Conservation (phyloP, 2,113 vertebrate genomes). For the Ptilorrhoa leucosticta region DNA sequence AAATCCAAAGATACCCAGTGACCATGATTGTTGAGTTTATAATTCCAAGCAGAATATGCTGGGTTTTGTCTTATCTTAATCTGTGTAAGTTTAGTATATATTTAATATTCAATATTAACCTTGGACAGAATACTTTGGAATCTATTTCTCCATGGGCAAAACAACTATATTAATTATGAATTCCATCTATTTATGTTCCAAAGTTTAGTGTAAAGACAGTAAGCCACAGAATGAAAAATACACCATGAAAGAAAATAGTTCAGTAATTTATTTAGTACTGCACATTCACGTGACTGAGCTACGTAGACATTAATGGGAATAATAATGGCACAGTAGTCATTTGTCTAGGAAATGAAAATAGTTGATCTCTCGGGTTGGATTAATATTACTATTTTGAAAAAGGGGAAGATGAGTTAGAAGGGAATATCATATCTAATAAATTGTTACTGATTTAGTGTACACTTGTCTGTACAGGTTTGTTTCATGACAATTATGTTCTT, state of each 20-base stretch:
- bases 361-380: neutral
- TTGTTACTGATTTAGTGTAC: neutral
- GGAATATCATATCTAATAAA: neutral
- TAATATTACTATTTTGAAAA: neutral
- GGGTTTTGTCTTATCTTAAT: neutral
- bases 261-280: neutral
- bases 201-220: neutral
- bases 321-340: neutral
- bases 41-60: neutral
- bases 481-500: neutral
- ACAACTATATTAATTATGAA: neutral
- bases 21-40: neutral
- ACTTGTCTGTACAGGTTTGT: neutral
- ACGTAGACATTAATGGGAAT: neutral
- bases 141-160: neutral
- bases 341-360: neutral
- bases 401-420: neutral
- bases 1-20: neutral
- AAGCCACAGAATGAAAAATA: neutral
- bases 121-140: neutral
- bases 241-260: neutral
- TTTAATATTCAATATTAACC: neutral
- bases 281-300: neutral
- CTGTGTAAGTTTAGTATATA: neutral
- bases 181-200: neutral